A percentile compares a stretch with the other conserved stretches of the same genome.
Conservation (phyloP, 2,888 invertebrate genomes). For the Corbicula japonica region DNA sequence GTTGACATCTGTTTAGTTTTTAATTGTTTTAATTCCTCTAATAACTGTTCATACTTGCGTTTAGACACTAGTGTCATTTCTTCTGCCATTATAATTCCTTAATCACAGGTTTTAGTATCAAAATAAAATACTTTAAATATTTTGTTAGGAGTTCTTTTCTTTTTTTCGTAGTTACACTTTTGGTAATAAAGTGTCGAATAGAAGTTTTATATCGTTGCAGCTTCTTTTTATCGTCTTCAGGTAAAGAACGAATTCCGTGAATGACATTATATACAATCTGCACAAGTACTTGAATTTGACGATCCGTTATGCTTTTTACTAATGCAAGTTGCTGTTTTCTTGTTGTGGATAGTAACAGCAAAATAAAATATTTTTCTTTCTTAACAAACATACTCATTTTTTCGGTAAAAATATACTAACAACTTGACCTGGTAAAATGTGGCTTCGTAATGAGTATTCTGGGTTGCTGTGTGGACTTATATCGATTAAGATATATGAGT, state of each 20-base stretch:
- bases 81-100: conserved; percentile 37
- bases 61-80: conserved; percentile 26
- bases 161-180: conserved; percentile 6
- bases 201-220: conserved; percentile 14
- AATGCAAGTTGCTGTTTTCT: conserved; percentile 32
- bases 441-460: conserved; percentile 35
- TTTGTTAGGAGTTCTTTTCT: conserved; percentile 23
- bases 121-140: conserved; percentile 23
- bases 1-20: no score
- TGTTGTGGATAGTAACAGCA: conserved; percentile 6
- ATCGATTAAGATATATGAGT: conserved; percentile 36
- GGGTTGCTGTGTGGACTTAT: conserved; percentile 37
- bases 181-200: conserved; percentile 22
- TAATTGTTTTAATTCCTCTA: conserved; percentile 21
- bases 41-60: conserved; percentile 21
- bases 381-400: conserved; percentile 26
- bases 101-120: conserved; percentile 10
- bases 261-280: conserved; percentile 33
- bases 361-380: conserved; percentile 29
- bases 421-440: conserved; percentile 34
- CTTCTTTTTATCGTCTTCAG: conserved; percentile 22
- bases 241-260: not conserved
- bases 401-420: conserved; percentile 35
- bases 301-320: conserved; percentile 10
- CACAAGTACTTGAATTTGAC: not conserved